Percentiles rank a stretch among this genome's conserved stretches.
phyloP scores from a whole-genome alignment of 2,113 vertebrate genomes.

The Loxodonta africana region DNA sequence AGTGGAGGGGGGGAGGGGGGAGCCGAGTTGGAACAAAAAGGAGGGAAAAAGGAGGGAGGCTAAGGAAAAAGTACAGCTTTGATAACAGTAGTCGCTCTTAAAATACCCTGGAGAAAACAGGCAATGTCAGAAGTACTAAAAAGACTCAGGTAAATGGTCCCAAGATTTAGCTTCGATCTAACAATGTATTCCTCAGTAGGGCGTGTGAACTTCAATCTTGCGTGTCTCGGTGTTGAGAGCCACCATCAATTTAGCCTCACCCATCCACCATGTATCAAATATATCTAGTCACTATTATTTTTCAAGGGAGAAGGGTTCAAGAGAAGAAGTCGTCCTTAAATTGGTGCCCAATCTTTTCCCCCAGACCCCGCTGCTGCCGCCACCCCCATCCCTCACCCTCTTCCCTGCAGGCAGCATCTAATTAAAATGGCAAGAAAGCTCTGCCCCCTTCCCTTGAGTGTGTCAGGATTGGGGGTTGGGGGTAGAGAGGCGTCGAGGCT shows the following conservation, averaged over 20 bases:
- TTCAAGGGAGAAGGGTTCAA: not conserved
- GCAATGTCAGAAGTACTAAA: not conserved
- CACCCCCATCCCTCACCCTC: constrained; percentile 52
- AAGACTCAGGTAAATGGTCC: constrained; percentile 15
- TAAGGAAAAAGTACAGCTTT: constrained; percentile 59
- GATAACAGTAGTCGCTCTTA: not conserved
- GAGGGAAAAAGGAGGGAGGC: not conserved
- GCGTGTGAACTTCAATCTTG: constrained; percentile 62
- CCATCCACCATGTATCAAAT: not conserved
- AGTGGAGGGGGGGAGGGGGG: not conserved
- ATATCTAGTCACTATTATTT: not conserved
- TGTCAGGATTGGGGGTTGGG: constrained; percentile 40
- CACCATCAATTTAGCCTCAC: constrained; percentile 11
- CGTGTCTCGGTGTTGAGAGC: not conserved
- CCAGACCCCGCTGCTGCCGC: not conserved
- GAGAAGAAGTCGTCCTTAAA: constrained; percentile 50
- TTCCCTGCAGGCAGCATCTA: constrained; percentile 71
- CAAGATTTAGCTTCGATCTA: not conserved
- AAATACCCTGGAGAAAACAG: not conserved
- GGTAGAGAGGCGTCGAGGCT: constrained; percentile 48
- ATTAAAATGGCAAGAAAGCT: constrained; percentile 80
- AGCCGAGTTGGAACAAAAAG: not conserved
- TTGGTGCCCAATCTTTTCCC: constrained; percentile 27
- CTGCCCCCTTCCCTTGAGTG: constrained; percentile 58
- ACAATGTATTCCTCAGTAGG: constrained; percentile 33